Conservation (phyloP, 2,797 vertebrate genomes). For the Enteromius treurensis region DNA sequence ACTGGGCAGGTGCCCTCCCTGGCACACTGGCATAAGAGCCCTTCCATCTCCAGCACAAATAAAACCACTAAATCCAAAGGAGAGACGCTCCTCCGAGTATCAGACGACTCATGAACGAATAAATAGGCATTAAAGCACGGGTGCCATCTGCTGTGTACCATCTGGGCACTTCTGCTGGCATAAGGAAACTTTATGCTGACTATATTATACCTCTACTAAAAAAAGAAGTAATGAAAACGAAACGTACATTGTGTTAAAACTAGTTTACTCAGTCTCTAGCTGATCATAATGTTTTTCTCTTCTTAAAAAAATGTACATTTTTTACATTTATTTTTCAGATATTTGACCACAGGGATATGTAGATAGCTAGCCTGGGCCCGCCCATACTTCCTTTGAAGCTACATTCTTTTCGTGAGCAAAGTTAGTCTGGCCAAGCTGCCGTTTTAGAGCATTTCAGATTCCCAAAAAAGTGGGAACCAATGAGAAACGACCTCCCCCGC, state of each 20-base stretch:
- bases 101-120: constrained; percentile 53
- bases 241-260: background rate
- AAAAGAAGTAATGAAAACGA: background rate
- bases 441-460: too few species aligned
- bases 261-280: background rate
- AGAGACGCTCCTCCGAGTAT: constrained; percentile 45
- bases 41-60: constrained; percentile 34
- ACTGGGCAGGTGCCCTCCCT: constrained; percentile 36
- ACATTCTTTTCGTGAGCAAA: too few species aligned
- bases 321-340: too few species aligned
- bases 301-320: too few species aligned
- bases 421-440: too few species aligned
- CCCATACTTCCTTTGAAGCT: too few species aligned
- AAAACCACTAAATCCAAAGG: constrained; percentile 37
- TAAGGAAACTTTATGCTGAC: constrained; percentile 16
- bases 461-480: too few species aligned
- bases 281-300: too few species aligned
- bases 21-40: constrained; percentile 27
- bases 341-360: background rate
- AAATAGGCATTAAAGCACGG: constrained; percentile 29
- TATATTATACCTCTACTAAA: background rate
- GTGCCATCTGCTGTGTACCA: constrained; percentile 56
- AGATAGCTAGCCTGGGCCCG: too few species aligned
- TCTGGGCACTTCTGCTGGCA: constrained; percentile 40
- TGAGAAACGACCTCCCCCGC: too few species aligned